Evolutionary conservation across 1,140 invertebrate genomes (phyloP), one percentile per base, ranked within the genome.

Genomic region (Drosophila grimshawi): DNA sequence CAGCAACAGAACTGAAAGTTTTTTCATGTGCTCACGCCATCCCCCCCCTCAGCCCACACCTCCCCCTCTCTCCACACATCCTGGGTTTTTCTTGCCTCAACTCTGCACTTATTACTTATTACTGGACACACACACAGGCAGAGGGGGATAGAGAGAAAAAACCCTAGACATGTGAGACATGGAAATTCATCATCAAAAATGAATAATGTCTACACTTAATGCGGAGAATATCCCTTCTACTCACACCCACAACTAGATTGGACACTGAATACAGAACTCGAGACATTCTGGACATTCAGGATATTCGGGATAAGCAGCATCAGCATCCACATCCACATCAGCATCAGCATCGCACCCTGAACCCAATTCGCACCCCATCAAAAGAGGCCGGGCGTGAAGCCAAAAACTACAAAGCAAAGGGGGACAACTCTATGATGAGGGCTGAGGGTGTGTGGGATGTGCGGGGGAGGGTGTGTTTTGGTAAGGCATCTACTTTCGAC

Each of bases 181-280:
- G 85, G 85, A 89, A 89, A 89, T 90, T 90, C 86, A 90, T 90
- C 86, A 90, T 90, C 86, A 90, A 90, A 90, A 90, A 90, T 90
- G 86, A 90, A 90, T 90, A 90, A 90, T 90, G 86, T 90, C 86
- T 90, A 90, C 86, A 90, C 86, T 90, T 90, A 90, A 89, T 90
- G 86, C 86, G 78, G 70, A 49, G 79, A 48, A 46, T 60, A 37
- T 48, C 66, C 46, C 39, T 5, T 48, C 39, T 33, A 63, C 57
- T 67, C 63, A 41, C 48, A 41, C 48, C 46, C 51, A 79, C 27
- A 19, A 19, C 19, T 19, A 19, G 4, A 39, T 30, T 35, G 39
- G 32, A 37, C 57, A 29, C 51, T 29, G 46, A 49, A 45, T 5
- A 71, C 41, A 56, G 48, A 68, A 68, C 48, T 49, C 60, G 46